Percentiles rank a stretch among this genome's conserved stretches.
Conservation (phyloP, 2,113 vertebrate species). For the Oncorhynchus tshawytscha region DNA sequence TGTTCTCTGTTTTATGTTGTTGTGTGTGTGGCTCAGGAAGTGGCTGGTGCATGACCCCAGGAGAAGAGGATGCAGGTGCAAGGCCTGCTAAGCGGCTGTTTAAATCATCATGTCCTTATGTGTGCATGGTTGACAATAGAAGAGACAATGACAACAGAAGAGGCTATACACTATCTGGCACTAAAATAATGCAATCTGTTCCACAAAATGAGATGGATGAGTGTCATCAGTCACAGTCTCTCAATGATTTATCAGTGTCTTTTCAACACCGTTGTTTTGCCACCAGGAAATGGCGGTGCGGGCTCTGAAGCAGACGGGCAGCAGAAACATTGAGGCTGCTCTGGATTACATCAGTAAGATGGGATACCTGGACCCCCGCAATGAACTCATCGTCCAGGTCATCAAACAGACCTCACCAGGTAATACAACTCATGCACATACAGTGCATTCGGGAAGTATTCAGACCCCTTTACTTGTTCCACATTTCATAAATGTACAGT, state of each 20-base stretch:
- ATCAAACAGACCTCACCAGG: slow-evolving; percentile 98
- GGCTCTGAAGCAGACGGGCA: slow-evolving; percentile 95
- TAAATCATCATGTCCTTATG: slow-evolving; percentile 3
- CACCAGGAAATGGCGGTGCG: slow-evolving; percentile 94
- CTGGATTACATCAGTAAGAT: slow-evolving; percentile 98
- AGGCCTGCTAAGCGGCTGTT: slow-evolving; percentile 11
- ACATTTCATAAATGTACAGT: no score
- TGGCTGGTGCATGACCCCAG: slow-evolving; percentile 46
- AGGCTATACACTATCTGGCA: no score
- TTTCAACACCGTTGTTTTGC: no score
- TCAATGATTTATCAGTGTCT: neutral
- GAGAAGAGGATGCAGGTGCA: slow-evolving; percentile 59
- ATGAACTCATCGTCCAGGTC: slow-evolving; percentile 94
- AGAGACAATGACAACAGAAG: neutral
- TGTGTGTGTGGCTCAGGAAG: slow-evolving; percentile 38
- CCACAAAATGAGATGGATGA: no score
- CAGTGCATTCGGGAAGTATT: no score
- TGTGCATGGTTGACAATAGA: slow-evolving; percentile 18
- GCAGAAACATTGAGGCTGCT: slow-evolving; percentile 94
- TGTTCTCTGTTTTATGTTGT: neutral
- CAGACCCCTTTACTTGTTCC: no score
- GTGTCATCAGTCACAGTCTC: no score
- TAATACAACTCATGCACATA: slow-evolving; percentile 41
- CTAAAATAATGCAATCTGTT: no score
- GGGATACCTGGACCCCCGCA: slow-evolving; percentile 95